Percentiles rank a stretch among this genome's conserved stretches.
These are phyloP conservation scores for Linnaemya vulpina DNA, from an alignment of 2,888 invertebrate species.

Conservation along the genomic window DNA sequence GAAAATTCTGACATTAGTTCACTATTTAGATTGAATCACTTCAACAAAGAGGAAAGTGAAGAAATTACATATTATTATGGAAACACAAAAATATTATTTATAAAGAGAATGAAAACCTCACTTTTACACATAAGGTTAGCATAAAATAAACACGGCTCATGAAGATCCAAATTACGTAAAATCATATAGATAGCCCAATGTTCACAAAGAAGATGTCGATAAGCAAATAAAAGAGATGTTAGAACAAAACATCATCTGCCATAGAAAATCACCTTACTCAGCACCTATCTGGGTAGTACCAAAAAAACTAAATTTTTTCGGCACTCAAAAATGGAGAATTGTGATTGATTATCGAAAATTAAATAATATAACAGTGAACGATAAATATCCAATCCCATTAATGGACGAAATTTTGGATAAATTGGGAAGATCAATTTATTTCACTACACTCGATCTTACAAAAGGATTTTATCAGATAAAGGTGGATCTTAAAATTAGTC, in stretches of 20 bases:
- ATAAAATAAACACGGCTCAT: not conserved
- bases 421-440: too few relatives aligned
- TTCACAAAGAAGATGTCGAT: too few relatives aligned
- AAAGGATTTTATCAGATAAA: not conserved
- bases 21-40: not conserved
- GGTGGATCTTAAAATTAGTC: too few relatives aligned
- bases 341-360: not conserved
- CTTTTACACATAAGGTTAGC: too few relatives aligned
- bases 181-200: too few relatives aligned
- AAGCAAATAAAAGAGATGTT: too few relatives aligned
- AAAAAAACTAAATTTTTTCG: not conserved
- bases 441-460: not conserved
- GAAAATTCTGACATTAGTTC: not conserved
- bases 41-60: not conserved
- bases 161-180: not conserved
- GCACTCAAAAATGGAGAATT: not conserved
- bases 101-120: slow-evolving; percentile 5
- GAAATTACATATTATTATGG: not conserved
- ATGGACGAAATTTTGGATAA: slow-evolving; percentile 10
- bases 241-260: not conserved
- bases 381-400: slow-evolving; percentile 5
- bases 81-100: slow-evolving; percentile 1
- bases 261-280: slow-evolving; percentile 9
- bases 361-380: slow-evolving; percentile 1
- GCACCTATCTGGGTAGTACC: slow-evolving; percentile 23